Percentiles rank a stretch among this genome's conserved stretches.
Conservation (phyloP, 2,797 vertebrate species). For the Loriculus beryllinus region DNA sequence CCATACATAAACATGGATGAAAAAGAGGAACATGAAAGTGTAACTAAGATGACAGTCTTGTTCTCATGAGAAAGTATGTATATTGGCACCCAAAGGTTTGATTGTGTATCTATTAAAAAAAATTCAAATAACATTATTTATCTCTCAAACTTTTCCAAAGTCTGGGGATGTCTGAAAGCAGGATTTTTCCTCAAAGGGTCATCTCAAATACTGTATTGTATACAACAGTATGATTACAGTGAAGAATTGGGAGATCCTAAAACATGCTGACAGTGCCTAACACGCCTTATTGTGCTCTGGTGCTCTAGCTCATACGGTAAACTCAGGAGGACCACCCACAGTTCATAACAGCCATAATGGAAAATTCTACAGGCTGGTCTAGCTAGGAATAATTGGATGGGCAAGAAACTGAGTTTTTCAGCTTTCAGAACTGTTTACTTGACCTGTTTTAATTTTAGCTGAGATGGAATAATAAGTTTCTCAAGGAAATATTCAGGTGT, state of each 20-base stretch:
- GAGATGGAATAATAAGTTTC: neutral
- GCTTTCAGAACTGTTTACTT: conserved; percentile 52
- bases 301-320: conserved; percentile 61
- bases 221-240: neutral
- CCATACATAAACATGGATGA: neutral
- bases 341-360: conserved; percentile 66
- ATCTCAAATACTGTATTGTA: neutral
- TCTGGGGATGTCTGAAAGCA: neutral
- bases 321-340: conserved; percentile 74
- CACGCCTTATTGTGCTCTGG: conserved; percentile 62
- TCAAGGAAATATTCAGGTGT: neutral
- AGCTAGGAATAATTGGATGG: conserved; percentile 73
- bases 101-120: neutral
- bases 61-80: neutral
- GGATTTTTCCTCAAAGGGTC: neutral
- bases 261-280: conserved; percentile 52
- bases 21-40: neutral
- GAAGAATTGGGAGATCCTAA: conserved; percentile 63
- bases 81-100: neutral
- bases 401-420: conserved; percentile 70
- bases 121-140: neutral
- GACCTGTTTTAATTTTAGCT: conserved; percentile 46
- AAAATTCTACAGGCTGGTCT: conserved; percentile 66
- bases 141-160: neutral
- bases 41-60: neutral